A percentile compares a stretch with the other conserved stretches of the same genome.
Conservation (phyloP, 1,140 invertebrate genomes). For the Cheumatopsyche charites region DNA sequence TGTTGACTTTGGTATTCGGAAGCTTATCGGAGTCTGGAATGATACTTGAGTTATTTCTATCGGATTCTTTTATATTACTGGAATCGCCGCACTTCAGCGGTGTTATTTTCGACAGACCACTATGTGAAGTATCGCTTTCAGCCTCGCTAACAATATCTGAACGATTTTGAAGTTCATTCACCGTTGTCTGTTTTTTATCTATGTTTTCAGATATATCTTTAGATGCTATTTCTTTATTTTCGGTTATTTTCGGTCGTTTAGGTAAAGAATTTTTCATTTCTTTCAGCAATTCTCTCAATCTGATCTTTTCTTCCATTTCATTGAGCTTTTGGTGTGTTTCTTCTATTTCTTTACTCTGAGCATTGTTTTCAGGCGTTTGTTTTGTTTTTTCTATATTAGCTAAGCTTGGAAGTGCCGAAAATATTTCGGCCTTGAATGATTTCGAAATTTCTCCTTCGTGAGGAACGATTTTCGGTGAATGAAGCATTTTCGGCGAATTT, state of each 20-base stretch:
- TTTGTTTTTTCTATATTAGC: not conserved
- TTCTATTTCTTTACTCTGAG: conserved; percentile 44
- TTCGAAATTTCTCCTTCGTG: conserved; percentile 27
- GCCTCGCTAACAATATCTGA: not conserved
- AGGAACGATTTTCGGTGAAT: not conserved
- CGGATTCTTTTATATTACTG: too few relatives aligned
- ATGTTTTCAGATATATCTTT: not conserved
- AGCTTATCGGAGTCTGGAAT: not conserved
- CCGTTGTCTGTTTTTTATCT: conserved; percentile 1
- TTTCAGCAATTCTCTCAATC: conserved; percentile 68
- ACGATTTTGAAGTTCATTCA: not conserved
- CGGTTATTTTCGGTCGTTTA: conserved; percentile 54
- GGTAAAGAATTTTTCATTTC: conserved; percentile 72
- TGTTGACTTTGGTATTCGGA: too few relatives aligned
- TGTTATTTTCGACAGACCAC: not conserved
- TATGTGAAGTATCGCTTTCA: not conserved
- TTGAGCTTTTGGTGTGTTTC: conserved; percentile 50
- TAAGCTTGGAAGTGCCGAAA: conserved; percentile 42
- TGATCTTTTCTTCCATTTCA: conserved; percentile 60
- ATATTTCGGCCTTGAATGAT: conserved; percentile 46
- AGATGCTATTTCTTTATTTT: not conserved
- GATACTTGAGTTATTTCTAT: not conserved
- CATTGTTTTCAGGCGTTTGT: conserved; percentile 14
- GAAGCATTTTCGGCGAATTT: not conserved
- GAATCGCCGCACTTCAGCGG: not conserved